These are phyloP conservation scores for Rhinopomastus cyanomelas DNA, from an alignment of 2,113 vertebrate genomes.

Conservation along the genomic window DNA sequence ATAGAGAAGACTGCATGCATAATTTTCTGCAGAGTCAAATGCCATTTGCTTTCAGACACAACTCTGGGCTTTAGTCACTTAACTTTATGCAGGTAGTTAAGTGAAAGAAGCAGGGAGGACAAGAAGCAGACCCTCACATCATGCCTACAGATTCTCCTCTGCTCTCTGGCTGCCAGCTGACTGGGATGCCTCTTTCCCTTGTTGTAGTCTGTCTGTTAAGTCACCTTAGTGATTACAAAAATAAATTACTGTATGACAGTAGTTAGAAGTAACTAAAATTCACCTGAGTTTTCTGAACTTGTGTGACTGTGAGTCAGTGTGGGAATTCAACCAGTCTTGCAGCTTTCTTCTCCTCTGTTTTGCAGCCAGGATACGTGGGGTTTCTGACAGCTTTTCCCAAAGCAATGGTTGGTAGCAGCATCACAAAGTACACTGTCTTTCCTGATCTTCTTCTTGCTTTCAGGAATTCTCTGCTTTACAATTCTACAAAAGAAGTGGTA, in stretches of 20 bases:
- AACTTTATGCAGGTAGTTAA: not conserved
- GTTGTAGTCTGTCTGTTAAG: not conserved
- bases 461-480: not conserved
- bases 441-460: not conserved
- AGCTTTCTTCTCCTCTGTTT: not conserved
- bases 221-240: not conserved
- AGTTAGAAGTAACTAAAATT: not conserved
- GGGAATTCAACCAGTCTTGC: not conserved
- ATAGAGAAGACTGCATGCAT: not conserved
- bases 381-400: not conserved
- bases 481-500: not conserved
- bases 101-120: fast-evolving
- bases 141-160: not conserved
- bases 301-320: not conserved
- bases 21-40: not conserved
- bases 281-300: not conserved
- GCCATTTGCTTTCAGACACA: not conserved
- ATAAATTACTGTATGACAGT: not conserved
- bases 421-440: not conserved
- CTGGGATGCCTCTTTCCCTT: not conserved
- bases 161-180: not conserved
- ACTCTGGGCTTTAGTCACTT: not conserved
- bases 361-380: not conserved
- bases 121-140: not conserved
- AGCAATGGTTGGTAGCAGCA: not conserved